Conservation (phyloP, 2,797 vertebrate species). For the Hoplostethus atlanticus region DNA sequence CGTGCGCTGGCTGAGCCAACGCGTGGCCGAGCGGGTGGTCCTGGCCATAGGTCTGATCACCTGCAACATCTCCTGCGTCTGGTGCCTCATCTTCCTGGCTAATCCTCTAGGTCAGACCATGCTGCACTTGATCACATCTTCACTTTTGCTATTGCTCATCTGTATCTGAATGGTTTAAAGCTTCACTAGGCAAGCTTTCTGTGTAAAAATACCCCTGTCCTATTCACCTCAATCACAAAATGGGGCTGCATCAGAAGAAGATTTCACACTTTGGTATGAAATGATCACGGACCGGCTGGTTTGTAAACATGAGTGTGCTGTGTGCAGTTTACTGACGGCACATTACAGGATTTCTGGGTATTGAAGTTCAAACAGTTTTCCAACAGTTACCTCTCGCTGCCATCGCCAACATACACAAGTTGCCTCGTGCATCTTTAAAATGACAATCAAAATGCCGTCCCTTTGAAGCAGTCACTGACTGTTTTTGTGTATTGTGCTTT, state of each 20-base stretch:
- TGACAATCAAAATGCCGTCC: not conserved
- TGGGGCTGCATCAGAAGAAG: too few relatives aligned
- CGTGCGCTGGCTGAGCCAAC: conserved; percentile 85
- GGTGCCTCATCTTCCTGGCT: conserved; percentile 88
- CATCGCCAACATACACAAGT: too few relatives aligned
- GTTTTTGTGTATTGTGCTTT: not conserved
- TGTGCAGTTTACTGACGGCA: too few relatives aligned
- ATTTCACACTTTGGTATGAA: too few relatives aligned
- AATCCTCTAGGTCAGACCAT: conserved; percentile 81
- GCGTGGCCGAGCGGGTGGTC: conserved; percentile 82
- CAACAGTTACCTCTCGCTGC: too few relatives aligned
- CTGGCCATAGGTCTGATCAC: conserved; percentile 85
- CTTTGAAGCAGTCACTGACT: not conserved
- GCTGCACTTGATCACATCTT: not conserved
- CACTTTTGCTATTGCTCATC: not conserved
- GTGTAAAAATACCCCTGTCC: too few relatives aligned
- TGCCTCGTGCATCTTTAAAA: not conserved
- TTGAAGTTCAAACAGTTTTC: too few relatives aligned
- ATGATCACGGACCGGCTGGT: too few relatives aligned
- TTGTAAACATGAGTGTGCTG: too few relatives aligned
- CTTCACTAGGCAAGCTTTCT: too few relatives aligned
- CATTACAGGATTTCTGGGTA: too few relatives aligned
- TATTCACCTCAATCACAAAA: too few relatives aligned
- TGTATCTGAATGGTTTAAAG: not conserved
- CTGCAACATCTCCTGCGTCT: conserved; percentile 86